A percentile compares a stretch with the other conserved stretches of the same genome.
Evolutionary conservation across 1,140 invertebrate genomes (phyloP).

Genomic region (Drosophila parabipectinata): DNA sequence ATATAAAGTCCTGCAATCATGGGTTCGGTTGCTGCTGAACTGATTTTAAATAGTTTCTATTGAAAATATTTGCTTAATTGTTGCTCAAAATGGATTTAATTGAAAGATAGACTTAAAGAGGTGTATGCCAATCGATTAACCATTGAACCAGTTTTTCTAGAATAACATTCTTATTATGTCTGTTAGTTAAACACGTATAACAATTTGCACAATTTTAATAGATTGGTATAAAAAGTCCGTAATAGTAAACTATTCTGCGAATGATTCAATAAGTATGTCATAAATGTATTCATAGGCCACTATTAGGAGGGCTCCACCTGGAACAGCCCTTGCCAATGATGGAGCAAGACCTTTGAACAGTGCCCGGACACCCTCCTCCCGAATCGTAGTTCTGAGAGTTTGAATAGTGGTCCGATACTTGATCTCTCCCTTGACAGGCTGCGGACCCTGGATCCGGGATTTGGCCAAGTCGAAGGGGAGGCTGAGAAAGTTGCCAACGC

Average conservation of each 20-base stretch:
- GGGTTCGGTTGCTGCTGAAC: neutral
- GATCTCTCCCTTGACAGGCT: constrained; percentile 88
- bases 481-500: constrained; percentile 91
- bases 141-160: too few relatives aligned
- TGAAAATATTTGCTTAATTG: neutral
- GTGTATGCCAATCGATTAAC: too few relatives aligned
- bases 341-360: constrained; percentile 92
- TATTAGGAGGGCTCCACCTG: constrained; percentile 90
- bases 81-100: neutral
- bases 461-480: constrained; percentile 98
- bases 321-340: constrained; percentile 1
- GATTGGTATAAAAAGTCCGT: too few relatives aligned
- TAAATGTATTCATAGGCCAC: constrained; percentile 92
- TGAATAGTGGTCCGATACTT: constrained; percentile 91
- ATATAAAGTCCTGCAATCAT: neutral
- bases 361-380: constrained; percentile 93
- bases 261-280: constrained; percentile 85
- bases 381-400: constrained; percentile 91
- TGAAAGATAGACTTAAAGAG: neutral
- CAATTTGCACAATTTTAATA: too few relatives aligned
- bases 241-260: neutral
- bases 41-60: neutral
- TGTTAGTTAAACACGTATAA: too few relatives aligned
- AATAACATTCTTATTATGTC: too few relatives aligned
- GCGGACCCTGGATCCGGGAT: constrained; percentile 96